Percentiles rank a stretch among this genome's conserved stretches.
Conservation (phyloP, 1,140 invertebrate species). For the Theocolax elegans region DNA sequence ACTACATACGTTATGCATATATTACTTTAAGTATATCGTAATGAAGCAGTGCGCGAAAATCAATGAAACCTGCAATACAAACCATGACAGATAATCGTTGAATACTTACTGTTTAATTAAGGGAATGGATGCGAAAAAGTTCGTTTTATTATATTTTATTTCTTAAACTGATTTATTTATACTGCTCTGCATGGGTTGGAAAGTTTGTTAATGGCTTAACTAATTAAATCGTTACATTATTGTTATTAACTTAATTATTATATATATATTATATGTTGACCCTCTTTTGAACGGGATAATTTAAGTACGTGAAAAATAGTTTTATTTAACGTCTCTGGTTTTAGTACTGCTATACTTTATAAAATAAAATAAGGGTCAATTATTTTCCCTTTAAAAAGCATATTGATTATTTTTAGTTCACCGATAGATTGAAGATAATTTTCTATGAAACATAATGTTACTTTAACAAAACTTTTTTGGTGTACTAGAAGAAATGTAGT, state of each 20-base stretch:
- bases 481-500: no score
- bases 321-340: neutral
- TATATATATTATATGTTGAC: neutral
- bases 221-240: slow-evolving; percentile 25
- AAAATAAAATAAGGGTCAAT: no score
- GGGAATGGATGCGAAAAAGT: slow-evolving; percentile 8
- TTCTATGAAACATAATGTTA: no score
- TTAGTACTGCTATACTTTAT: no score
- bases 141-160: neutral
- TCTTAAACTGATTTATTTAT: neutral
- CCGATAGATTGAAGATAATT: no score
- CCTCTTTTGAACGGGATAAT: neutral
- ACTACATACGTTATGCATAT: neutral
- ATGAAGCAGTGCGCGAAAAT: neutral
- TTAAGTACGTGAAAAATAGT: neutral
- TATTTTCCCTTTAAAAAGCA: no score
- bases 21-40: neutral
- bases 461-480: no score
- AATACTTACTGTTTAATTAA: neutral
- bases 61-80: slow-evolving; percentile 19
- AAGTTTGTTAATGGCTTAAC: slow-evolving; percentile 19
- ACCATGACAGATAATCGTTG: slow-evolving; percentile 15
- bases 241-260: slow-evolving; percentile 6
- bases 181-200: neutral
- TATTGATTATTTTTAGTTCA: no score